Percentiles rank a stretch among this genome's conserved stretches.
These are phyloP conservation scores for Acanthurus tractus DNA, from an alignment of 2,797 vertebrate genomes.

Conservation along the genomic window DNA sequence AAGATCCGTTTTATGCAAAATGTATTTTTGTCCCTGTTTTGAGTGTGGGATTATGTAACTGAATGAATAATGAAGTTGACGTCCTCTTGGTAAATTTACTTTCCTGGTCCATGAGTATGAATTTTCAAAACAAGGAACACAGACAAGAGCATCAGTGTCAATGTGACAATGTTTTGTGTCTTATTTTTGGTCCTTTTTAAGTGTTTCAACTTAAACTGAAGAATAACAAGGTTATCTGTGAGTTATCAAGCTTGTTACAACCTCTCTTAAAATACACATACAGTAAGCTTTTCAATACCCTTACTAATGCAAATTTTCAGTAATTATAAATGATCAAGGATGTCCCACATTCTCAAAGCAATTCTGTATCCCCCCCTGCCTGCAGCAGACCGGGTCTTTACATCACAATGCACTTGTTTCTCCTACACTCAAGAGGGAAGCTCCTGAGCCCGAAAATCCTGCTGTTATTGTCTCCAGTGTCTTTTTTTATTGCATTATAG, in stretches of 20 bases:
- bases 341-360: background rate
- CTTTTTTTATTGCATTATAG: background rate
- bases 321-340: background rate
- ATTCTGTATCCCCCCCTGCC: background rate
- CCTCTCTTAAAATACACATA: no score
- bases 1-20: slow-evolving; percentile 32
- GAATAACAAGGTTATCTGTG: background rate
- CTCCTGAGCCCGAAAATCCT: background rate
- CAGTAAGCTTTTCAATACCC: background rate
- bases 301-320: background rate
- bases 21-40: slow-evolving; percentile 20
- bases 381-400: background rate
- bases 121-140: background rate
- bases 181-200: background rate
- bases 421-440: background rate
- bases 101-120: background rate
- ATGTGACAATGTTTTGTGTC: background rate
- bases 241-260: background rate
- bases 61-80: slow-evolving; percentile 13
- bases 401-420: background rate
- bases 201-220: background rate
- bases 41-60: slow-evolving; percentile 12
- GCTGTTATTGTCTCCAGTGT: background rate
- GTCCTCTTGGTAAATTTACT: background rate
- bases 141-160: background rate